Conservation (phyloP, 1,140 invertebrate genomes). For the Centruroides sculpturatus region DNA sequence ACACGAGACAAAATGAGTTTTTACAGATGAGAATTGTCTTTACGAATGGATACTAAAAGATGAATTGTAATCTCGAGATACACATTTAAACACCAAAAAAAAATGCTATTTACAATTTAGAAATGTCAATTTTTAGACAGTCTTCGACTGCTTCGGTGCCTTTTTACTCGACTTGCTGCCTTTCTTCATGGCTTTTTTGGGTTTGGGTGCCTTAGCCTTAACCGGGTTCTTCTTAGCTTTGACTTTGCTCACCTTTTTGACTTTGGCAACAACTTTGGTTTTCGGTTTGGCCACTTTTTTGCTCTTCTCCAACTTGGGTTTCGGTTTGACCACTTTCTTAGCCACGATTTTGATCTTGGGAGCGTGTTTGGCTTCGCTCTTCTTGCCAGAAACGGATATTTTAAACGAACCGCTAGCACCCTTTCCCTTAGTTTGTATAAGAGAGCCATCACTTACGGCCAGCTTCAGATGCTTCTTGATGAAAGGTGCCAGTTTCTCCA, state of each 20-base stretch:
- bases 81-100: no score
- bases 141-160: not conserved
- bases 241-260: slow-evolving; percentile 6
- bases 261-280: slow-evolving; percentile 1
- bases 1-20: no score
- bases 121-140: no score
- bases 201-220: slow-evolving; percentile 5
- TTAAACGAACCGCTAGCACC: slow-evolving; percentile 46
- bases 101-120: no score
- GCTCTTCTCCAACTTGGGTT: slow-evolving; percentile 4
- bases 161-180: not conserved
- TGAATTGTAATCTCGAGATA: no score
- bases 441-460: slow-evolving; percentile 36
- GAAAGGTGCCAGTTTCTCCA: slow-evolving; percentile 40
- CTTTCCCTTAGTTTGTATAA: slow-evolving; percentile 45
- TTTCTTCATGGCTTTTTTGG: slow-evolving; percentile 13
- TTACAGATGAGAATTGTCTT: no score
- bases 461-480: slow-evolving; percentile 42
- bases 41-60: no score
- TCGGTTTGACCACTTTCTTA: slow-evolving; percentile 1
- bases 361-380: slow-evolving; percentile 6
- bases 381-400: slow-evolving; percentile 24
- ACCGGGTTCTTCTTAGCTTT: slow-evolving; percentile 12
- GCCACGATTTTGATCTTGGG: slow-evolving; percentile 1
- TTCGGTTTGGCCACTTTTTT: slow-evolving; percentile 11